Base-by-base conservation (phyloP, 2,888 invertebrate species). In the Perizoma flavofasciatum region DNA sequence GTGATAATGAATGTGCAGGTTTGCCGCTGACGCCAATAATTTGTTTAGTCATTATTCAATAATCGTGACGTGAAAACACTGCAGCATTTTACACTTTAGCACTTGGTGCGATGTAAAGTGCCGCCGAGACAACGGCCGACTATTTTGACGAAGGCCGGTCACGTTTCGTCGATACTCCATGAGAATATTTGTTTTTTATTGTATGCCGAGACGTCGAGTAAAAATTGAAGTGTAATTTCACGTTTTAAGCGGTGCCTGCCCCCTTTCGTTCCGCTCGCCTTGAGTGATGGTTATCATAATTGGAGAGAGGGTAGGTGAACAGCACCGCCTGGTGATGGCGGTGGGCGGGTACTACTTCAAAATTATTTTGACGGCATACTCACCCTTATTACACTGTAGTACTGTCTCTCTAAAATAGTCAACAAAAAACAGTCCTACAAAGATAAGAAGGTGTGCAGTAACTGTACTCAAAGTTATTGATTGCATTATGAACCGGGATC, bases 101-200 rank as follows among this genome's bases (percentile, higher is more conserved):
- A 91, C 92, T 90, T 84, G 83, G 81, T 69, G 74, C 80, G 85
- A 81, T 83, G 85, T 85, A 79, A 86, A 82, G 84, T 82, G 86
- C 89, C 88, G 88, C 85, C 88, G 88, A 91, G 87, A 90, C 89
- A 86, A 88, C 88, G 79, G 85, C 82, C 84, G 86, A 84, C 89
- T 89, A 89, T 91, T 92, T 91, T 89, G 91, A 92, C 88, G 91
- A 88, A 88, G 89, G 86, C 88, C 86, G 88, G 92, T 92, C 92
- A 92, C 92, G 92, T 92, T 92, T 86, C 79, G 84, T 89, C 91
- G 91, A 91, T 91, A 88, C 88, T 80, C 88, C 90, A 91, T 91
- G 92, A 90, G 92, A 91, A 90, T 92, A 91, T 92, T 92, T 91
- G 91, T 91, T 92, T 92, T 91, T 91, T 91, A 86, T 88, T 88